phyloP scores from a whole-genome alignment of 2,797 vertebrate species.

The Hoplostethus atlanticus region DNA sequence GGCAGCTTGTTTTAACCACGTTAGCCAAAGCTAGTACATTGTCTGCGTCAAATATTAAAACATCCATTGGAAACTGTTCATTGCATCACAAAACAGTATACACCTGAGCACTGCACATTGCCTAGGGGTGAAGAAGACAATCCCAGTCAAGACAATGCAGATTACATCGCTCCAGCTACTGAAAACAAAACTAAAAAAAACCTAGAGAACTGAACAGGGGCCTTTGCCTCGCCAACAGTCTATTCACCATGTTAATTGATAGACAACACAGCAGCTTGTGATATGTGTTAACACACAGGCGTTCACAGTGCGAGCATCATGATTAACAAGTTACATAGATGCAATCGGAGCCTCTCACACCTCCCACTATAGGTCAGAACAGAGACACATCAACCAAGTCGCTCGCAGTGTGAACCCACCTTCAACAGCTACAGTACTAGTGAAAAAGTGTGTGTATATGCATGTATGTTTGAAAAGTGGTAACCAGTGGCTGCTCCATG shows the following conservation, averaged over 20 bases:
- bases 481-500: background rate
- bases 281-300: slow-evolving; percentile 3
- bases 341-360: too few relatives aligned
- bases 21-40: background rate
- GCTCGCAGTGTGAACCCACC: slow-evolving; percentile 1
- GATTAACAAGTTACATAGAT: background rate
- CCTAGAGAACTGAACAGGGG: background rate
- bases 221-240: background rate
- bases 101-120: slow-evolving; percentile 1
- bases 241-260: background rate
- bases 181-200: background rate
- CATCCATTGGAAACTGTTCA: background rate
- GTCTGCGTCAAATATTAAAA: background rate
- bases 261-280: slow-evolving; percentile 2
- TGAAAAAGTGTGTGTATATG: background rate
- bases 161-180: background rate
- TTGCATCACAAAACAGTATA: slow-evolving; percentile 2
- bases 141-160: background rate
- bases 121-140: background rate
- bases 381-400: too few relatives aligned
- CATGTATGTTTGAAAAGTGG: background rate
- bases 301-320: background rate
- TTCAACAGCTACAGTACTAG: slow-evolving; percentile 15
- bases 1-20: slow-evolving; percentile 13
- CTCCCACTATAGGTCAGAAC: too few relatives aligned